Base-by-base conservation (phyloP, 1,140 invertebrate genomes). In the Sminthurinus signatus region DNA sequence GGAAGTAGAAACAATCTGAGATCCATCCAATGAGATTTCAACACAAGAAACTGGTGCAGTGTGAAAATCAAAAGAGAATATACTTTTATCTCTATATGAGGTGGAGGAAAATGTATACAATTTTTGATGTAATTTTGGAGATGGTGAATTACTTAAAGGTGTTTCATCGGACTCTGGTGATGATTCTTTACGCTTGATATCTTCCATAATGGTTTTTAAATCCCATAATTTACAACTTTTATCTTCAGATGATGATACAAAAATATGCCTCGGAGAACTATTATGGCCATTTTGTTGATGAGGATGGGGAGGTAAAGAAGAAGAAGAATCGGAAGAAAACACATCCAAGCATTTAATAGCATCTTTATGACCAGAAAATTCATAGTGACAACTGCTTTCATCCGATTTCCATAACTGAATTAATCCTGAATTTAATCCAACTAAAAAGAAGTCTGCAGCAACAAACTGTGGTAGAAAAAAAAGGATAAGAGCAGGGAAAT, bases 141-240 rank as follows among this genome's bases (percentile, higher is more conserved):
- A n/a, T n/a, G n/a, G n/a, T n/a, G n/a, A n/a, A n/a, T n/a, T n/a
- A n/a, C n/a, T n/a, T n/a, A n/a, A n/a, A n/a, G n/a, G n/a, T n/a
- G n/a, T n/a, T n/a, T n/a, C n/a, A n/a, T n/a, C n/a, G n/a, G n/a
- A n/a, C n/a, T n/a, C n/a, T n/a, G n/a, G n/a, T 42, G 10, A 42
- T 42, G 10, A 42, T 42, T n/a, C 10, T 27, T 52, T 42, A 5
- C 17, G 23, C 44, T 72, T 64, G 15, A 67, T 58, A 59, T 64
- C 61, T 23, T 67, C 50, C 29, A 71, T 36, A 1, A 69, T 58
- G 8, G 48, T 19, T 56, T 60, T 56, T 23, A 80, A 69, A 64
- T 79, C 76, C 79, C 80, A 82, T 25, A 82, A 75, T 74, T 81
- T 81, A 1, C 80, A 79, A 25, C 77, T 79, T 32, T 78, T 77